Conservation (phyloP, 2,797 vertebrate species). For the Diglossa cyanea region DNA sequence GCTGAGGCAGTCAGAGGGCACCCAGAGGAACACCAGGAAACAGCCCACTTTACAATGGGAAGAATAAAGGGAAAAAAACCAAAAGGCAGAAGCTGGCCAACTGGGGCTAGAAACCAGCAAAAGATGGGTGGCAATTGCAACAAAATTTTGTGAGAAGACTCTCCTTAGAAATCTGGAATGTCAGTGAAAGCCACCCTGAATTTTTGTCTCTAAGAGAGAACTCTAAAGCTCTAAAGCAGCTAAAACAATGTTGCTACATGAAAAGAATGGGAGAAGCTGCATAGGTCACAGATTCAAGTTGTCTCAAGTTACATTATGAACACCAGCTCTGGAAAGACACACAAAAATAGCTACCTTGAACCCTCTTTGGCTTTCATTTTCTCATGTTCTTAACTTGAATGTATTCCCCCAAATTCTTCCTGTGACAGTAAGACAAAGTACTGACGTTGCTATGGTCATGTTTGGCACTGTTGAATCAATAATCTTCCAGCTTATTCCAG, state of each 20-base stretch:
- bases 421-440: no score
- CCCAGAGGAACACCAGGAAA: neutral
- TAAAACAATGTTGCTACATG: neutral
- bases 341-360: neutral
- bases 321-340: neutral
- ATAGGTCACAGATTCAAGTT: neutral
- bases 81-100: neutral
- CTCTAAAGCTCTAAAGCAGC: neutral
- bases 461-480: neutral
- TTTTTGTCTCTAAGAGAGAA: neutral
- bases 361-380: neutral
- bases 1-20: neutral
- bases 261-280: neutral
- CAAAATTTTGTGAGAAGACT: neutral
- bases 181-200: neutral
- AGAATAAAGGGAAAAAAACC: fast-evolving
- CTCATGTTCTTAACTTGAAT: neutral
- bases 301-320: neutral
- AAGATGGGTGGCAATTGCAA: neutral
- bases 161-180: neutral
- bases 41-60: neutral
- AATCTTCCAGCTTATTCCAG: neutral
- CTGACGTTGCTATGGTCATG: neutral
- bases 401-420: neutral
- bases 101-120: neutral